These are phyloP conservation scores for Doryteuthis pealeii DNA, from an alignment of 1,140 invertebrate species.

Conservation along the genomic window DNA sequence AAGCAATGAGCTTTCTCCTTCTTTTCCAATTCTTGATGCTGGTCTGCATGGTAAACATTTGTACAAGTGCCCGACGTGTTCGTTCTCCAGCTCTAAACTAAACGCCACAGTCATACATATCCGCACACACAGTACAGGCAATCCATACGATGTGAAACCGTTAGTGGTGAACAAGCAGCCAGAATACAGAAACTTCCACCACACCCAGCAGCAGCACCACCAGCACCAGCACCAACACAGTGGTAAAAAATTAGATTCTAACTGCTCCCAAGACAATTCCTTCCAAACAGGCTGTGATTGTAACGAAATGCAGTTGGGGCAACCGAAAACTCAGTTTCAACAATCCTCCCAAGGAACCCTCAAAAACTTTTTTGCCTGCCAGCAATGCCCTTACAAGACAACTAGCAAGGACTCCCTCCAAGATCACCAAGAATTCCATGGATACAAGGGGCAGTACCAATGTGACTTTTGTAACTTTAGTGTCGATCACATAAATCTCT, in stretches of 20 bases:
- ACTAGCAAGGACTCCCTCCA: conserved; percentile 29
- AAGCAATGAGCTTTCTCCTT: not conserved
- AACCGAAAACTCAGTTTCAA: not conserved
- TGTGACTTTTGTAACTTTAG: conserved; percentile 47
- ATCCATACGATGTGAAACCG: not conserved
- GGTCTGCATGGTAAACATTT: not conserved
- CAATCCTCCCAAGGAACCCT: not conserved
- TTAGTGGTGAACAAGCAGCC: not conserved
- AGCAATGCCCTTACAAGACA: conserved; percentile 42
- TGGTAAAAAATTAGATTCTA: not conserved
- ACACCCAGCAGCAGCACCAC: not conserved
- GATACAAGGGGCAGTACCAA: conserved; percentile 33
- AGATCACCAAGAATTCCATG: conserved; percentile 39
- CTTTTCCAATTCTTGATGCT: not conserved
- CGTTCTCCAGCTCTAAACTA: not conserved
- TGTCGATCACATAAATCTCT: conserved; percentile 32
- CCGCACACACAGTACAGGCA: not conserved
- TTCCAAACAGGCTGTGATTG: not conserved
- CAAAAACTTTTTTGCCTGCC: conserved; percentile 19
- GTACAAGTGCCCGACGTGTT: not conserved
- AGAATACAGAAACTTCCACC: not conserved
- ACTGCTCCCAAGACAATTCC: not conserved
- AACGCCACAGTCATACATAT: not conserved
- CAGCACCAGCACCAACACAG: not conserved
- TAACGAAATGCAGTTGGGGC: not conserved